Base-by-base conservation (phyloP, 2,797 vertebrate genomes). In the Etheostoma nigrum region DNA sequence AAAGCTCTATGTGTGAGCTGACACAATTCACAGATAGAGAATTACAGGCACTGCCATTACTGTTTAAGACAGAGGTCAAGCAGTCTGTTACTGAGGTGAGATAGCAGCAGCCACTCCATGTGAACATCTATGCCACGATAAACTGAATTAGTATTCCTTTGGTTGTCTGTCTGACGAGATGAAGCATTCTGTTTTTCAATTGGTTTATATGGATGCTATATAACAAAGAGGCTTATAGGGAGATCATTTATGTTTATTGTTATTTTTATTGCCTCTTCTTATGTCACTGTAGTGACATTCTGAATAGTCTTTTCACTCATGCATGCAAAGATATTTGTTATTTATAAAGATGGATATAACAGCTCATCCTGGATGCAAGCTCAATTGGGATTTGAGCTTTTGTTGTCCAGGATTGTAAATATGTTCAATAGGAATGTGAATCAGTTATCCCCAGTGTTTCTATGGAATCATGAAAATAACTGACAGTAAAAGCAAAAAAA, bases 21-120 rank as follows among this genome's bases (percentile, higher is more conserved):
- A 88, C 88, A 89, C 83, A 78, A 76, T 76, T 78, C 59, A 61
- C 75, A 65, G 86, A 86, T 72, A 82, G 82, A 82, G 79, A 83
- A 80, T 79, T 74, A 87, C 88, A 88, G 82, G 76, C 78, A 30
- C 73, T 59, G 88, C 61, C 89, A 69, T 86, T 76, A 49, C 89
- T 78, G 85, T 69, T 86, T 74, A 81, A 89, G 79, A 86, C 81
- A 75, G 78, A 81, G 91, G 90, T 92, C 90, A 90, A 79, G 72
- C 67, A 44, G 67, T 73, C 54, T 74, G 83, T 55, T 64, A 18
- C 75, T 7, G 70, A 73, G 61, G 73, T 75, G 67, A 62, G 55
- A 59, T 33, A 69, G 72, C 66, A 65, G 78, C 75, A 64, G 52
- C 51, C 68, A 65, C 69, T 74, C 75, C 48, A 47, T 62, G 83